A percentile compares a stretch with the other conserved stretches of the same genome.
Evolutionary conservation across 2,113 vertebrate species (phyloP).

Genomic region (Suricata suricatta): DNA sequence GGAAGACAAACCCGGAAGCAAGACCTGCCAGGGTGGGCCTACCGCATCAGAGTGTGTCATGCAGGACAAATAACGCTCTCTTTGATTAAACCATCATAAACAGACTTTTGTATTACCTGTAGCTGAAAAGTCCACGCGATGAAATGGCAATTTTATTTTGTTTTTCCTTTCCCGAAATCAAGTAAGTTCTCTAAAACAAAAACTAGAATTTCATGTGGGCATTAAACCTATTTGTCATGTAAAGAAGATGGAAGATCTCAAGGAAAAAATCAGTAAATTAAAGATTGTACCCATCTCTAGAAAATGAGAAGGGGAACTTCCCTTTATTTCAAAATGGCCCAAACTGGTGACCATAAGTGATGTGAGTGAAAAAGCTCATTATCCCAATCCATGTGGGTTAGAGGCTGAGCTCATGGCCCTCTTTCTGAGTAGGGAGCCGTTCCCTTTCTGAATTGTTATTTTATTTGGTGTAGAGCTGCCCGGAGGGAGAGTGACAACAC

Average conservation of each 20-base stretch:
- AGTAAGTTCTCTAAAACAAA: neutral
- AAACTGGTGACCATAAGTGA: neutral
- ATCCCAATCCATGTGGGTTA: neutral
- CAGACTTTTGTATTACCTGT: neutral
- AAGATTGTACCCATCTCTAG: neutral
- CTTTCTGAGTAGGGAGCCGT: neutral
- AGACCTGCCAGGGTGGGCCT: neutral
- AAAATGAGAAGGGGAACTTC: neutral
- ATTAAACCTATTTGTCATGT: neutral
- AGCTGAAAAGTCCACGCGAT: neutral
- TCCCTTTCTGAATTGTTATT: neutral
- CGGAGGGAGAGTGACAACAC: neutral
- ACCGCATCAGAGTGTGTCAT: neutral
- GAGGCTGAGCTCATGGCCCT: neutral
- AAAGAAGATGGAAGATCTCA: neutral
- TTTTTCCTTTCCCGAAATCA: slow-evolving; percentile 25
- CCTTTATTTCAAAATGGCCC: neutral
- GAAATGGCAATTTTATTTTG: neutral
- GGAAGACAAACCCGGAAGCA: neutral
- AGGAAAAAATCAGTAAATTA: neutral
- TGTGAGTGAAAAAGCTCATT: neutral
- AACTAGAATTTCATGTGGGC: neutral
- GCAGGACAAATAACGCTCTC: neutral
- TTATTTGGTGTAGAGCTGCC: neutral
- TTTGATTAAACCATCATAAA: neutral